Evolutionary conservation across 2,113 vertebrate species (phyloP), one percentile per base, ranked within the genome.

Genomic region (Paramormyrops kingsleyae): DNA sequence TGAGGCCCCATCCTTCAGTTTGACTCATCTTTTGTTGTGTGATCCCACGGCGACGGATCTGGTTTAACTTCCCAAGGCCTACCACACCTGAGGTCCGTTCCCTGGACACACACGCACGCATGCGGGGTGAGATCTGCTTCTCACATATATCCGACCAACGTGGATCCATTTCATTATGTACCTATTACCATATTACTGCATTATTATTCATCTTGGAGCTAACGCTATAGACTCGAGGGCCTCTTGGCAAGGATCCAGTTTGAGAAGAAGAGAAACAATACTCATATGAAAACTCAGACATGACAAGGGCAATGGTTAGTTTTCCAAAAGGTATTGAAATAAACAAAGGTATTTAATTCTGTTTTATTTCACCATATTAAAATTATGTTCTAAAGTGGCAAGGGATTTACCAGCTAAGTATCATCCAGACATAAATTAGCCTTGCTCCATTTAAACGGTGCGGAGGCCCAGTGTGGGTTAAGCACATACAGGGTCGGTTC

Each of bases 11-110:
- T 53, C 15, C 85, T 50, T 52, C 24, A 27, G 83, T 86, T 86
- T 88, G 90, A 87, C 90, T 92, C 87, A 90, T 91, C 92, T 90
- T 35, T 87, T 87, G 84, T 56, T 21, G 91, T 62, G 83, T 90
- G 90, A 91, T 92, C 91, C 90, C 86, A 31, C 42, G 27, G 85
- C 85, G 77, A 91, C 19, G 90, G 90, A 59, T 86, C 87, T 62
- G 56, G 66, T 90, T 49, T 10, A 17, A 50, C 27, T 70, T 49
- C 35, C 66, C n/a, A 62, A 52, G 46, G 13, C 53, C 49, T 8
- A 15, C 31, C 85, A 44, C 89, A 83, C 86, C 47, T 56, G 89
- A 88, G 89, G 49, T 87, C 89, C 84, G 52, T 44, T 24, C 42
- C 49, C 49, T 35, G 35, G 31, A 24, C 3, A 27, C 87, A 66